Evolutionary conservation across 2,797 vertebrate genomes (phyloP).

Genomic region (Mustela erminea): DNA sequence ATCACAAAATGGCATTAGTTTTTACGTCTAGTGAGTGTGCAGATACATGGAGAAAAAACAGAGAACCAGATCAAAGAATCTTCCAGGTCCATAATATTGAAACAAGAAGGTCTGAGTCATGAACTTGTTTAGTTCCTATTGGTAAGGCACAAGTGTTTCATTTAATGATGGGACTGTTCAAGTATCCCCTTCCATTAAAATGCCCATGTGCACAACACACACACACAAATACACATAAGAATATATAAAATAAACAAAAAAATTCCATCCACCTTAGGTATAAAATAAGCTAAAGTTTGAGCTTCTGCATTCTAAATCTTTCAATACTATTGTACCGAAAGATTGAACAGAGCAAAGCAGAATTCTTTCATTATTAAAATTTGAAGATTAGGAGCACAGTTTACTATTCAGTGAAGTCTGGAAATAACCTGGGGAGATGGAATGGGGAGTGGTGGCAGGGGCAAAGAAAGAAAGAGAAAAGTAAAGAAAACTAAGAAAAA

Average conservation of each 20-base stretch:
- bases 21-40: neutral
- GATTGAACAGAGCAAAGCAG: neutral
- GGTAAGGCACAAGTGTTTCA: neutral
- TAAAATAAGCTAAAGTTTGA: slow-evolving; percentile 25
- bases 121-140: neutral
- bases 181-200: slow-evolving; percentile 23
- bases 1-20: neutral
- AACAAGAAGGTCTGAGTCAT: neutral
- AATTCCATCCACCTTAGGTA: neutral
- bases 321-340: neutral
- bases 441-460: neutral
- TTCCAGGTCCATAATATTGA: neutral
- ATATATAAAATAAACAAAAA: neutral
- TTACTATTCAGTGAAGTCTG: slow-evolving; percentile 1
- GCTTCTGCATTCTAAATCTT: neutral
- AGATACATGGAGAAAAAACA: neutral
- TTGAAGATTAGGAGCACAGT: neutral
- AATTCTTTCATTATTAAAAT: neutral
- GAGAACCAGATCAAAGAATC: neutral
- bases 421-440: neutral
- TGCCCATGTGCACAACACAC: neutral
- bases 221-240: neutral
- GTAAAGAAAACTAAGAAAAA: neutral
- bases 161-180: neutral
- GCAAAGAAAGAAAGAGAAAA: neutral